A percentile compares a stretch with the other conserved stretches of the same genome.
Conservation (phyloP, 2,888 invertebrate genomes). For the Agrotis exclamationis region DNA sequence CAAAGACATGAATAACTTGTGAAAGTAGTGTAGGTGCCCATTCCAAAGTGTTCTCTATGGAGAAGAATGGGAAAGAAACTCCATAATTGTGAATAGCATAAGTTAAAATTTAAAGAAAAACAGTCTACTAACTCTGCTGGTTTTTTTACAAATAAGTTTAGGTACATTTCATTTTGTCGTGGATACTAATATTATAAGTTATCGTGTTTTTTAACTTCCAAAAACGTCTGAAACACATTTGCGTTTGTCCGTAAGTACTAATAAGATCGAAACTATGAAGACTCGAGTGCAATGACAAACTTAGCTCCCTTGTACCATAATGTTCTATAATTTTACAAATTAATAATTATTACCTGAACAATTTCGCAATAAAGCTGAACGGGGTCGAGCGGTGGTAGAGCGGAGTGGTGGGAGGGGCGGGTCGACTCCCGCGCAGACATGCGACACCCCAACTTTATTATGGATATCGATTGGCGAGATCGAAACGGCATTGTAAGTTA, state of each 20-base stretch:
- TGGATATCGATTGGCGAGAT: conserved; percentile 29
- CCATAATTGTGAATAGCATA: too few species aligned
- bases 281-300: not conserved
- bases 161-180: not conserved
- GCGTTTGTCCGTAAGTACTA: not conserved
- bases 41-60: too few species aligned
- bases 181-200: too few species aligned
- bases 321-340: not conserved
- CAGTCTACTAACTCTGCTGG: not conserved
- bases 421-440: conserved; percentile 52
- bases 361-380: conserved; percentile 36
- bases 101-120: not conserved
- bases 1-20: too few species aligned
- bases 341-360: conserved; percentile 31
- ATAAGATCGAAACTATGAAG: not conserved
- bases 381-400: not conserved
- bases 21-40: too few species aligned
- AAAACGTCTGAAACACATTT: too few species aligned
- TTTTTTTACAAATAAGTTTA: not conserved
- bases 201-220: too few species aligned
- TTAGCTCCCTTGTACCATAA: not conserved
- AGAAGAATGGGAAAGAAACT: too few species aligned
- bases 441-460: conserved; percentile 35
- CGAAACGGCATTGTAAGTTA: conserved; percentile 11
- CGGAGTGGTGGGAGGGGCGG: not conserved